phyloP scores from a whole-genome alignment of 2,113 vertebrate species.

The Microcebus ravelobensis region DNA sequence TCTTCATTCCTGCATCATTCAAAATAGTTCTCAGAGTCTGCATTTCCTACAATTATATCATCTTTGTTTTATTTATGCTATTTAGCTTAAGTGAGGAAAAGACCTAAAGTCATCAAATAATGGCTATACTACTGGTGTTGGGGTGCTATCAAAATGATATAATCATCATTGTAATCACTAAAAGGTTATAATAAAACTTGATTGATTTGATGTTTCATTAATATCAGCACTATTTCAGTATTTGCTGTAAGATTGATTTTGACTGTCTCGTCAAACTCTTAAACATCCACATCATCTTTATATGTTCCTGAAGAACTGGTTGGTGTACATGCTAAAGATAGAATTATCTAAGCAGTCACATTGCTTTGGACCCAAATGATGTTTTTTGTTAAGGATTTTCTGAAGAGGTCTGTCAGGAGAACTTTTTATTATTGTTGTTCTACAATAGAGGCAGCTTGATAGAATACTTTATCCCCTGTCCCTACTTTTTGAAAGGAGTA shows the following conservation, averaged over 20 bases:
- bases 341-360: not conserved
- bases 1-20: not conserved
- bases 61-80: not conserved
- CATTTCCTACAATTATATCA: not conserved
- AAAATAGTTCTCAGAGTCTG: not conserved
- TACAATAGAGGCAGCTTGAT: not conserved
- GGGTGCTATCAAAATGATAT: not conserved
- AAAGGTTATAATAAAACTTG: conserved; percentile 8
- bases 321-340: not conserved
- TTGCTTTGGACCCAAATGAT: conserved; percentile 9
- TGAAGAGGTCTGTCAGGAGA: conserved; percentile 3
- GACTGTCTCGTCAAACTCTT: not conserved
- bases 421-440: not conserved
- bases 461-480: not conserved
- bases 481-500: not conserved
- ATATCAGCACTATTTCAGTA: not conserved
- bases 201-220: conserved; percentile 22
- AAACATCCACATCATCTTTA: conserved; percentile 17
- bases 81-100: conserved; percentile 14
- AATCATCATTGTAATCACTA: not conserved
- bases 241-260: conserved; percentile 38
- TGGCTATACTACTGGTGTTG: not conserved
- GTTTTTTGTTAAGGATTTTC: conserved; percentile 8
- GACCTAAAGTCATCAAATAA: not conserved
- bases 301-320: not conserved